A percentile compares a stretch with the other conserved stretches of the same genome.
phyloP scores from a whole-genome alignment of 2,888 invertebrate genomes.

The Hemistola chrysoprasaria region DNA sequence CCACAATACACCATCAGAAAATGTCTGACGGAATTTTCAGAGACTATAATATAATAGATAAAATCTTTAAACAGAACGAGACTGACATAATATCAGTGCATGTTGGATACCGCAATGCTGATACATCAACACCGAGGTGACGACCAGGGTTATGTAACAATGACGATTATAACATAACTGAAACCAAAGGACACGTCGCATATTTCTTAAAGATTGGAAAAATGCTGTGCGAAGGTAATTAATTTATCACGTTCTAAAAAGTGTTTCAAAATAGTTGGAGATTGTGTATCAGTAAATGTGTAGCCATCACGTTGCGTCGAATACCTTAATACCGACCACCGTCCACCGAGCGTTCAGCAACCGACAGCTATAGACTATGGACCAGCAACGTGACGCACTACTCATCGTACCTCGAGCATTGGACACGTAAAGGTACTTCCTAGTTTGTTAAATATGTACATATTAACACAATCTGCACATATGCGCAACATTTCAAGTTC shows the following conservation, averaged over 20 bases:
- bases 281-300: conserved; percentile 33
- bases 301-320: conserved; percentile 30
- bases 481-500: conserved; percentile 66
- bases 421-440: conserved; percentile 54
- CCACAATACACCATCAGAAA: conserved; percentile 36
- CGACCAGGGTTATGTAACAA: conserved; percentile 27
- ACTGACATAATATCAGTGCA: conserved; percentile 17
- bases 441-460: conserved; percentile 54
- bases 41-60: conserved; percentile 17
- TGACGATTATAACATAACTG: conserved; percentile 22
- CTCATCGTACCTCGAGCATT: conserved; percentile 42
- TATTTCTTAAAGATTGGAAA: conserved; percentile 18
- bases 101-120: conserved; percentile 27
- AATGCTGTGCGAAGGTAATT: conserved; percentile 8
- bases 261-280: conserved; percentile 12
- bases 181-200: conserved; percentile 20
- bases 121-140: conserved; percentile 26
- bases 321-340: conserved; percentile 5
- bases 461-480: conserved; percentile 58
- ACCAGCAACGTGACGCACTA: conserved; percentile 45
- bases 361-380: conserved; percentile 26
- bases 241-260: conserved; percentile 29
- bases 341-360: conserved; percentile 32
- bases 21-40: conserved; percentile 28
- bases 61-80: conserved; percentile 8